A percentile compares a stretch with the other conserved stretches of the same genome.
Evolutionary conservation across 2,113 vertebrate species (phyloP).

Genomic region (Cinclus mexicanus): DNA sequence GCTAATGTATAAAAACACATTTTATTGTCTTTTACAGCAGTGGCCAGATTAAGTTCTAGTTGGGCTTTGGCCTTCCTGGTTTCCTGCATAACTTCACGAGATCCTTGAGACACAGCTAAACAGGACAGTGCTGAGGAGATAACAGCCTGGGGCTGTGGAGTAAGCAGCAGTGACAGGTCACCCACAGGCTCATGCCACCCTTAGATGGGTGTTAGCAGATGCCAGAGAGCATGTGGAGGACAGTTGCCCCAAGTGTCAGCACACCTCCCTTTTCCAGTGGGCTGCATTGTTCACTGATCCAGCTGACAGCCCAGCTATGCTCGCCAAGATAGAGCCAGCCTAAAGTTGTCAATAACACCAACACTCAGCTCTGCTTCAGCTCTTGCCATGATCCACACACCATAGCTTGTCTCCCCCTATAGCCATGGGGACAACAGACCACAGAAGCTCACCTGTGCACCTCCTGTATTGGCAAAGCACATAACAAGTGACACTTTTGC

Average conservation of each 20-base stretch:
- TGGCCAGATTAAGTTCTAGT: neutral
- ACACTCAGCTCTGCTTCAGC: neutral
- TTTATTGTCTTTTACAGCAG: neutral
- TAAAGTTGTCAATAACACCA: neutral
- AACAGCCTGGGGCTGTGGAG: neutral
- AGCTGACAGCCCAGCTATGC: neutral
- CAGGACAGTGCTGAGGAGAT: neutral
- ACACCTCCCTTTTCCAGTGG: neutral
- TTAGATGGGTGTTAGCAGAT: neutral
- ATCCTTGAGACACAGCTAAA: neutral
- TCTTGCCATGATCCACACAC: neutral
- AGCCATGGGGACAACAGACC: neutral
- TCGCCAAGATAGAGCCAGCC: neutral
- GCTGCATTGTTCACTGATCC: neutral
- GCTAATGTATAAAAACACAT: neutral
- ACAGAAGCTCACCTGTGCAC: neutral
- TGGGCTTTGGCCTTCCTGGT: neutral
- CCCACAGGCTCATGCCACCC: neutral
- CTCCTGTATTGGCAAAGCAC: neutral
- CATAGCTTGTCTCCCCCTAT: fast-evolving
- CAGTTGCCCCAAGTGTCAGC: neutral
- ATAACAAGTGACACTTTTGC: neutral
- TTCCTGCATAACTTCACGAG: neutral
- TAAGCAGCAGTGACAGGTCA: neutral
- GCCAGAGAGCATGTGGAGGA: neutral